Base-by-base conservation (phyloP, 1,140 invertebrate genomes). In the Sitophilus oryzae region DNA sequence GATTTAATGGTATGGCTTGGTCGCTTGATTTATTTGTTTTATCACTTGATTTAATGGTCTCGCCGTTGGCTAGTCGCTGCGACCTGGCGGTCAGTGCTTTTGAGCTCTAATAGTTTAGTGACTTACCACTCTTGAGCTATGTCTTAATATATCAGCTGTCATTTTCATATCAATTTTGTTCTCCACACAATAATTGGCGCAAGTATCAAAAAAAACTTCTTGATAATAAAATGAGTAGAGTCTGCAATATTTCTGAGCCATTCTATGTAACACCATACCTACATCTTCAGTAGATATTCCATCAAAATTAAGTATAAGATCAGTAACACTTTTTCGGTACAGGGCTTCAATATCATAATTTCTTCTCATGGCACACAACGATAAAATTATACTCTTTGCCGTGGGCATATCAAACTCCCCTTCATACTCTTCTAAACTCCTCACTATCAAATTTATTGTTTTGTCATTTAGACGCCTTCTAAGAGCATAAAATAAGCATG, bases 191-290 rank as follows among this genome's bases (percentile, higher is more conserved):
- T 75, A 71, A 40, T 71, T 62, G 1, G 69, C 71, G 52, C 72
- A 67, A 9, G 69, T 69, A 61, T 83, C 75, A 58, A 81, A 66
- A 38, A 83, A 71, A 15, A 70, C 63, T 60, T 80, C 75, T 61
- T 81, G 70, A 63, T 84, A 85, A 65, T 77, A 84, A 52, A 73
- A 71, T 18, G 67, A 64, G 47, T 73, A 69, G 43, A 73, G 75
- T 52, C 71, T 66, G 16, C 66, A 44, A 42, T 75, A 71, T 38
- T 73, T 34, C 19, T 58, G 59, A 15, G 71, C 67, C 15, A 82
- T 58, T 60, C 66, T 77, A 0, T 63, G 66, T 0, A 79, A 57
- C 0, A 76, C 73, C 14, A 61, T 65, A 14, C 77, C 60, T 9
- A 83, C 62, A 6, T 80, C 73, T 2, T 68, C 59, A 47, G 73